These are phyloP conservation scores for Chiridota heheva DNA, from an alignment of 35 echinoderm and acorn worm species.

Conservation along the genomic window DNA sequence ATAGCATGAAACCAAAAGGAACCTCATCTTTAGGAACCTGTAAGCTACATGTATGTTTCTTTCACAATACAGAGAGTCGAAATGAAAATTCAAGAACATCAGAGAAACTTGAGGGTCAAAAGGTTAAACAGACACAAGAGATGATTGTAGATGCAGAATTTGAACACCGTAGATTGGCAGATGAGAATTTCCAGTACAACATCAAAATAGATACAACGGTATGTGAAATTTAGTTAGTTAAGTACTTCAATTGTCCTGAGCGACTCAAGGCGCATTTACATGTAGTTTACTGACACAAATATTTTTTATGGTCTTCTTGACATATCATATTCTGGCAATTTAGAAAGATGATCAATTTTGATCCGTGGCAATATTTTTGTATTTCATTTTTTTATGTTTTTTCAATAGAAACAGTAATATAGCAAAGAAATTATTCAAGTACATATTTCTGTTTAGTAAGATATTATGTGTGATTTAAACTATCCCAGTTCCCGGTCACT, in stretches of 20 bases:
- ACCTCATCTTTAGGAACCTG: too few species aligned
- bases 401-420: too few species aligned
- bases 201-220: constrained; percentile 72
- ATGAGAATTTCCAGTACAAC: constrained; percentile 60
- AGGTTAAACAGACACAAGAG: constrained; percentile 84
- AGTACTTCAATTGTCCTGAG: neutral
- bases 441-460: too few species aligned
- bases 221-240: constrained; percentile 27
- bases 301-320: neutral
- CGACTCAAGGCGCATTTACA: neutral
- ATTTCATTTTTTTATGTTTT: too few species aligned
- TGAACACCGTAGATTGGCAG: constrained; percentile 78
- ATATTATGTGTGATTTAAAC: too few species aligned
- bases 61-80: constrained; percentile 53
- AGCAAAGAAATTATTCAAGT: too few species aligned
- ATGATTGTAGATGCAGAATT: constrained; percentile 89
- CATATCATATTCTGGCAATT: neutral
- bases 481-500: too few species aligned
- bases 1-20: too few species aligned
- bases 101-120: constrained; percentile 64
- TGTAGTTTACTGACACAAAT: neutral
- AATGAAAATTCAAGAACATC: constrained; percentile 76
- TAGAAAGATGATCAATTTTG: neutral
- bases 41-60: neutral
- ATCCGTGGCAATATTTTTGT: too few species aligned